Evolutionary conservation across 2,113 vertebrate genomes (phyloP), one percentile per base, ranked within the genome.

Genomic region (Ellobius talpinus): DNA sequence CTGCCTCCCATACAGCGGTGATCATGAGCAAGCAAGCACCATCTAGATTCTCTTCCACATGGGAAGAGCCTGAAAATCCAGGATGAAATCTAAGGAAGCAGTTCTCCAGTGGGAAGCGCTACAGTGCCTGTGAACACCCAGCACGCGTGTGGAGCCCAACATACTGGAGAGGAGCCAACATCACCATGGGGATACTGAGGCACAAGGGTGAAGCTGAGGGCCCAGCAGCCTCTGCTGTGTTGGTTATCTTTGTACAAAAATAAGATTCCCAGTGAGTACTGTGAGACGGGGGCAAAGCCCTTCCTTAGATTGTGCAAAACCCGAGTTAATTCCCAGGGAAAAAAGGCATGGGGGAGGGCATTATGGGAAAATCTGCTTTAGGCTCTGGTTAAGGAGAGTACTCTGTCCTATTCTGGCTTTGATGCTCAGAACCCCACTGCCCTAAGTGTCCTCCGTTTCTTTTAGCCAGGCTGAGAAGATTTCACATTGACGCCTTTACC

Each of bases 401-500:
- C 5, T 4, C 52, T 17, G 33, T 36, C 16, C 26, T 17, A 1
- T 24, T 36, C 13, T 39, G 6, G n/a, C 68, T 12, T 24, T 39
- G 24, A 17, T 36, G 76, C 77, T 86, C 26, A 87, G 74, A 73
- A 77, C 4, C 74, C 39, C 45, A 42, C 55, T 55, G 21, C 8
- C n/a, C 5, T 29, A 13, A 0, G 0, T 11, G 2, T 39, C 61
- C 7, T n/a, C 3, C 24, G 1, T 33, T 50, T 55, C 52, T 45
- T 78, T 73, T 12, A 7, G 42, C 7, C 74, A 26, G 16, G 31
- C 33, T 5, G 55, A 50, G 33, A 5, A 26, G 66, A 61, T 61
- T 74, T 79, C 29, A 7, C n/a, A 29, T 14, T 29, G 2, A 82
- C 2, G 29, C 10, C 24, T 55, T 31, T 13, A n/a, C 68, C 24